A percentile compares a stretch with the other conserved stretches of the same genome.
Conservation (phyloP, 2,113 vertebrate genomes). For the Marcusenius ussheri region DNA sequence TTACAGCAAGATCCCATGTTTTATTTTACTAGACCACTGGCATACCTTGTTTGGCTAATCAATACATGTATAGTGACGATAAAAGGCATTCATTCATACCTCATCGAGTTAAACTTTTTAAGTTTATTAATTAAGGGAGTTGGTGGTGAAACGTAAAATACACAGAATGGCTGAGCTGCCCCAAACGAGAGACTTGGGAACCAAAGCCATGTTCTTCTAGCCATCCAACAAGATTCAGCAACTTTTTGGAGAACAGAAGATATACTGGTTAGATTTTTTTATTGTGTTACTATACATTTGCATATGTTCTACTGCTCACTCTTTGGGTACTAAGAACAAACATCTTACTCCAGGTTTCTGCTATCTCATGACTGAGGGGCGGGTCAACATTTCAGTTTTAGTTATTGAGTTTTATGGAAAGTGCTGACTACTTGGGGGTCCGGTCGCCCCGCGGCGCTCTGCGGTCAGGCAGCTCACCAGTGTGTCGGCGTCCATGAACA, state of each 20-base stretch:
- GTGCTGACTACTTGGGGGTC: neutral
- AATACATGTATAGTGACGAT: neutral
- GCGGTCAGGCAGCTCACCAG: constrained; percentile 64
- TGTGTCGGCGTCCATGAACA: constrained; percentile 98
- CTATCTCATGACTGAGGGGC: neutral
- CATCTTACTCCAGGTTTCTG: neutral
- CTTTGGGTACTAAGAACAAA: neutral
- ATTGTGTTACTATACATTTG: neutral
- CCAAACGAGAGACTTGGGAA: neutral
- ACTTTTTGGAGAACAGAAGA: neutral
- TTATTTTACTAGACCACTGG: neutral
- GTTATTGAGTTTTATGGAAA: neutral
- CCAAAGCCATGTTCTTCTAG: neutral
- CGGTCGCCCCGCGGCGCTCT: neutral
- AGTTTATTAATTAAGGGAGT: neutral
- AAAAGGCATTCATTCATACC: neutral
- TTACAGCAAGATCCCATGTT: neutral
- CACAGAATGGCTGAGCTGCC: neutral
- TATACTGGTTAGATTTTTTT: neutral
- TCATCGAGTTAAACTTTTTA: neutral
- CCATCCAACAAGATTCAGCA: neutral
- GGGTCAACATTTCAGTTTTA: neutral
- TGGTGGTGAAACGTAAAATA: neutral
- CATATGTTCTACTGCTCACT: neutral
- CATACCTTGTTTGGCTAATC: neutral